Base-by-base conservation (phyloP, 1,140 invertebrate species). In the Adelges cooleyi region DNA sequence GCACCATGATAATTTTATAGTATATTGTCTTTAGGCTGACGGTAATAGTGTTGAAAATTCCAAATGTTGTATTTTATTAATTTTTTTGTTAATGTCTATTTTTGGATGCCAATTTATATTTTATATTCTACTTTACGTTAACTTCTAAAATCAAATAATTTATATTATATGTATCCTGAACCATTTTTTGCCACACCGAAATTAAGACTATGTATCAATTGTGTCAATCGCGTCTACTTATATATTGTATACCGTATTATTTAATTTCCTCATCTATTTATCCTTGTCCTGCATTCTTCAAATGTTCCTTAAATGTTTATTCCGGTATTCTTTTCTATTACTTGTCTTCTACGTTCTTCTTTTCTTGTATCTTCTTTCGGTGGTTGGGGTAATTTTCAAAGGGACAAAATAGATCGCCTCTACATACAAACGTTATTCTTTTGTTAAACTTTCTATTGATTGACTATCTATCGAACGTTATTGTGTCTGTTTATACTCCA, bases 51-150 rank as follows among this genome's bases (percentile, higher is more conserved):
- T 33, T 33, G 5, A 33, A 33, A 33, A 33, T 5, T 33, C 29
- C 5, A 33, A 33, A 18, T 11, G 18, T 17, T 56, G 38, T 56
- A 56, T 18, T 46, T 59, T 46, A 38, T 56, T 42, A 36, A 20
- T 52, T 36, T 54, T 42, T 56, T 27, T 46, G 1, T 46, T 27
- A 18, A 59, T 23, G 56, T 42, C 56, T 62, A 42, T 62, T 42
- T 38, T 42, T 59, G 46, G 18, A 62, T 48, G 56, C 56, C 56
- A 62, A 62, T 62, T 62, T 62, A 29, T 42, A 59, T 62, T 62
- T 48, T 62, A 62, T n/a, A 33, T 33, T 33, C 11, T 33, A 33
- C 29, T 6, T 11, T 6, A 6, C 11, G 29, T 33, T 6, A 33
- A 33, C 5, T 11, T 33, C 29, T 33, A 6, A 6, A 33, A 33